Evolutionary conservation across 2,797 vertebrate species (phyloP), one percentile per base, ranked within the genome.

Genomic region (Xenops minutus): DNA sequence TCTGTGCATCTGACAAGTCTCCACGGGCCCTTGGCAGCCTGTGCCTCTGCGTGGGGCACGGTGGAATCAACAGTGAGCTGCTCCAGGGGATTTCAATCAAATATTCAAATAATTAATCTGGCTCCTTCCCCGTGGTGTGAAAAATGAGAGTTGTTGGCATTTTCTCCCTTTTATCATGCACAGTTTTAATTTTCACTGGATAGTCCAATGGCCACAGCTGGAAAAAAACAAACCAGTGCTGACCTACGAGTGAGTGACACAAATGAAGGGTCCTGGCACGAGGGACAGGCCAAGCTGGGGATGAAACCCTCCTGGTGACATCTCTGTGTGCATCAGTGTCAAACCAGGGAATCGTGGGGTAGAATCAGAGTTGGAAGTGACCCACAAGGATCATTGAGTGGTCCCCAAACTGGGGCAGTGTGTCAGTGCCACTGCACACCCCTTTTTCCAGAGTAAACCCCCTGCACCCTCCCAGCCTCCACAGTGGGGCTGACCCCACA

Each of bases 1-100:
- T 24, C 64, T 32, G 7, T 23, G 11, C 32, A 64, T 36, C 32
- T 12, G 6, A 1, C 73, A 51, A 59, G 63, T 32, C 4, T 2
- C 76, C 49, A 10, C 0, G 0, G 63, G 54, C 68, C 84, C 34
- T 79, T 0, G 0, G 63, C 81, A 86, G 63, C 72, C 82, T 36
- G 14, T 79, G 67, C 27, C 54, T 63, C 83, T 0, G 8, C 2
- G 29, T 29, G 23, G 29, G 63, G 63, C 68, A 49, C 44, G 52
- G 24, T 18, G 2, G 72, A 27, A 49, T 20, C 5, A 39, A 44
- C 49, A 67, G 30, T 6, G 12, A 82, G 34, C 72, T n/a, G 43
- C 72, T 93, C 39, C 49, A 23, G 49, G 44, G 79, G 30, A 16
- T 59, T 90, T 56, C 51, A 91, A 54, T 83, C 80, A 69, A 85